Conservation (phyloP, 1,140 invertebrate genomes). For the Cylas formicarius region DNA sequence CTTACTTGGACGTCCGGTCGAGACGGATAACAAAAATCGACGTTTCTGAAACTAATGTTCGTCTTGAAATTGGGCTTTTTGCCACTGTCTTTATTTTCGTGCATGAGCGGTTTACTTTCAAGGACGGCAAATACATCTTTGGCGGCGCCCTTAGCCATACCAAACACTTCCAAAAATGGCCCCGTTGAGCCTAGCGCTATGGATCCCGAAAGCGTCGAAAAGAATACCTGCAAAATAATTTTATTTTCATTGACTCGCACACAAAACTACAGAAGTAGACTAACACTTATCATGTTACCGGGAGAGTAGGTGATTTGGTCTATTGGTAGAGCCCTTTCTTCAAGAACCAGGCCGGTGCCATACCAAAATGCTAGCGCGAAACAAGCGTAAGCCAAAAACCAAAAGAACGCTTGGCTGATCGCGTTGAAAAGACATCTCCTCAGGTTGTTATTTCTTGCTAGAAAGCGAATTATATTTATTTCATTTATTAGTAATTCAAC, state of each 20-base stretch:
- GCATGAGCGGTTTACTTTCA: slow-evolving; percentile 64
- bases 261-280: slow-evolving; percentile 54
- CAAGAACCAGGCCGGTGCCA: slow-evolving; percentile 60
- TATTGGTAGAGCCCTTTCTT: slow-evolving; percentile 45
- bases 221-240: slow-evolving; percentile 26
- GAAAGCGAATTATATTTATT: slow-evolving; percentile 25
- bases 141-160: slow-evolving; percentile 68
- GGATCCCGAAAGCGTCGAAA: slow-evolving; percentile 28
- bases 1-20: slow-evolving; percentile 60
- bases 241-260: too few species aligned
- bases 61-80: slow-evolving; percentile 55
- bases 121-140: slow-evolving; percentile 69
- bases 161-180: slow-evolving; percentile 71
- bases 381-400: slow-evolving; percentile 67
- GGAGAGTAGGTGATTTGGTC: slow-evolving; percentile 52
- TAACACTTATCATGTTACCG: slow-evolving; percentile 60
- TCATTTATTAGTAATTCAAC: too few species aligned
- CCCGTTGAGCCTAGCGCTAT: slow-evolving; percentile 53
- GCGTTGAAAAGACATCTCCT: slow-evolving; percentile 63
- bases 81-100: slow-evolving; percentile 57
- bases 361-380: slow-evolving; percentile 81
- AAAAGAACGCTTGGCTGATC: slow-evolving; percentile 61
- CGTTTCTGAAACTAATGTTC: slow-evolving; percentile 64
- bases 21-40: slow-evolving; percentile 74
- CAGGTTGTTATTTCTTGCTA: slow-evolving; percentile 58